A percentile compares a stretch with the other conserved stretches of the same genome.
Evolutionary conservation across 2,888 invertebrate genomes (phyloP).

Genomic region (Drosophila maculinotata): DNA sequence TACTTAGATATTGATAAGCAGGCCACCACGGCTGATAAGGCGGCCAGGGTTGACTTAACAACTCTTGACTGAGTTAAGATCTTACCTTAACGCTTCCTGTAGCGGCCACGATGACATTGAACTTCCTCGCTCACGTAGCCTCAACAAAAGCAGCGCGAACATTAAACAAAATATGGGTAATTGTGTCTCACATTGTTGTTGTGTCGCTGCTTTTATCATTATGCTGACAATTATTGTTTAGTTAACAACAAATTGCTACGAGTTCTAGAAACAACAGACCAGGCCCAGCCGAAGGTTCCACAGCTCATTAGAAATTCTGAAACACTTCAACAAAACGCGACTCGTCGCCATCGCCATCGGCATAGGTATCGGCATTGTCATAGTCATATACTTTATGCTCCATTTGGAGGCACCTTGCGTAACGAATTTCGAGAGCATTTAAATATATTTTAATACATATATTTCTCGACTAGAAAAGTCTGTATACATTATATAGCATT

Average conservation of each 20-base stretch:
- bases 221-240: slow-evolving; percentile 56
- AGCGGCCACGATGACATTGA: slow-evolving; percentile 61
- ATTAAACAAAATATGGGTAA: slow-evolving; percentile 70
- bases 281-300: slow-evolving; percentile 63
- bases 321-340: slow-evolving; percentile 37
- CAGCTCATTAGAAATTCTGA: slow-evolving; percentile 73
- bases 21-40: slow-evolving; percentile 44
- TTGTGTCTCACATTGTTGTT: slow-evolving; percentile 59
- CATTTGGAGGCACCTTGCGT: slow-evolving; percentile 65
- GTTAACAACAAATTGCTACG: slow-evolving; percentile 48
- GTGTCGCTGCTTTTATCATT: slow-evolving; percentile 47
- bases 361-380: slow-evolving; percentile 56
- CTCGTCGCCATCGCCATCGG: slow-evolving; percentile 36
- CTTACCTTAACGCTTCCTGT: slow-evolving; percentile 61
- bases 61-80: background rate
- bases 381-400: slow-evolving; percentile 59
- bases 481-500: background rate
- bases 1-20: slow-evolving; percentile 43
- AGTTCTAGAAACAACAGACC: slow-evolving; percentile 64
- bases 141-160: slow-evolving; percentile 33
- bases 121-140: slow-evolving; percentile 48
- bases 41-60: slow-evolving; percentile 41
- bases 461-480: background rate
- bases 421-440: slow-evolving; percentile 37
- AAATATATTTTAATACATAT: slow-evolving; percentile 8